Base-by-base conservation (phyloP, 2,113 vertebrate genomes). In the Sebastes schlegelii region DNA sequence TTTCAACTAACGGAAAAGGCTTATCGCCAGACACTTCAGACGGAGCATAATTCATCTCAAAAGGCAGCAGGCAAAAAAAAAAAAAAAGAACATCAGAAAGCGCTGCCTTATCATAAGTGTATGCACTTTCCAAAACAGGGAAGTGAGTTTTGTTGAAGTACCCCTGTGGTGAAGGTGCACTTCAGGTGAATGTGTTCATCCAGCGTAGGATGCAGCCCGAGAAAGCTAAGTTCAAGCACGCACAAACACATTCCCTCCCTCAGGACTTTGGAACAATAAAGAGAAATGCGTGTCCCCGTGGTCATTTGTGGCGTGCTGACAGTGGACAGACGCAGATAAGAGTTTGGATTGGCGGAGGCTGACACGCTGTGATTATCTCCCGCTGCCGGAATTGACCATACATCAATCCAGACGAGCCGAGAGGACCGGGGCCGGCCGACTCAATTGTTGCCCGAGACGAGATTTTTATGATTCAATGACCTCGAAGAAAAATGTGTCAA, bases 281-380 rank as follows among this genome's bases (percentile, higher is more conserved):
- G 80, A 76, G 79, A 88, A 90, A 87, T 66, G 73, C n/a, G 42
- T 84, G 91, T 91, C 91, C 84, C 90, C 80, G 62, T 87, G 87
- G 92, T 93, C 90, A 92, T 93, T 93, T 92, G 91, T 66, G 79
- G 80, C 82, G 69, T 65, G 83, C 90, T 83, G 88, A 92, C 91
- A 87, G 85, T 82, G 88, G 89, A 91, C 90, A 92, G 91, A 93
- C 87, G 63, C 82, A 92, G 95, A 95, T 95, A 95, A 95, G 94
- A 88, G 83, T 87, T 84, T 87, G 93, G 93, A 95, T 95, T 87
- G 90, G 93, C 92, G 88, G 85, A 89, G 88, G 83, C 91, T 92
- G 94, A 95, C 94, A 95, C 77, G 60, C 83, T 87, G 92, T 88
- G 91, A 94, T 94, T 93, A 95, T 94, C 94, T 92, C 86, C 77